Percentiles rank a stretch among this genome's conserved stretches.
These are phyloP conservation scores for Euplagia quadripunctaria DNA, from an alignment of 2,888 invertebrate genomes.

Conservation along the genomic window DNA sequence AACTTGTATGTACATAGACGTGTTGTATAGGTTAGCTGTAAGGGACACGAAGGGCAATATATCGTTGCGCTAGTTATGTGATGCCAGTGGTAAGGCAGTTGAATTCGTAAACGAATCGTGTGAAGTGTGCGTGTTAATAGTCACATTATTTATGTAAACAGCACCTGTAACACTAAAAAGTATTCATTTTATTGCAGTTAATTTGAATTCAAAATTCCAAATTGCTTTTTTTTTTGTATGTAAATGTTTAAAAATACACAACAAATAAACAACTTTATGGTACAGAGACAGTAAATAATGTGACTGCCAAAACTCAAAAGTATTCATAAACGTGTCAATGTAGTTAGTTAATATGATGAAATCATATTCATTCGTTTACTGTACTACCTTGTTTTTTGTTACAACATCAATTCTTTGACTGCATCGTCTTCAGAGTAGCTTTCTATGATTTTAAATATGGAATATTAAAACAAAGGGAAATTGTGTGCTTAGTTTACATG, in stretches of 20 bases:
- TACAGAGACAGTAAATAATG: slow-evolving; percentile 60
- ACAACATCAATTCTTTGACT: slow-evolving; percentile 29
- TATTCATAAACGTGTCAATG: slow-evolving; percentile 74
- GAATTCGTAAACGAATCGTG: slow-evolving; percentile 70
- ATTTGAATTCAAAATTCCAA: background rate
- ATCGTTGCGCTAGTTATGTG: slow-evolving; percentile 40
- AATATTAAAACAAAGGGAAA: slow-evolving; percentile 12
- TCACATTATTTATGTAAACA: slow-evolving; percentile 64
- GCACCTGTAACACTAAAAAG: background rate
- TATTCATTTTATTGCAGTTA: background rate
- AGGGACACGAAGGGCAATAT: slow-evolving; percentile 44
- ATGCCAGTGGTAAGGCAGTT: slow-evolving; percentile 53
- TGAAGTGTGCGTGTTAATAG: slow-evolving; percentile 57
- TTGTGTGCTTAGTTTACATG: background rate
- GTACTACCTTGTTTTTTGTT: slow-evolving; percentile 40
- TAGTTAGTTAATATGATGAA: slow-evolving; percentile 62
- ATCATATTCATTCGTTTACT: slow-evolving; percentile 58
- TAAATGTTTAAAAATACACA: slow-evolving; percentile 1
- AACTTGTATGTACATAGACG: slow-evolving; percentile 65
- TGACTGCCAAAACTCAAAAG: slow-evolving; percentile 80
- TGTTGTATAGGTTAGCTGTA: slow-evolving; percentile 71
- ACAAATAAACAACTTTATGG: background rate
- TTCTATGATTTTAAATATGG: slow-evolving; percentile 24
- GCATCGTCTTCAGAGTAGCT: slow-evolving; percentile 30
- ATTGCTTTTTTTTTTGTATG: slow-evolving; percentile 4